Base-by-base conservation (phyloP, 2,113 vertebrate species). In the Pongo pygmaeus region DNA sequence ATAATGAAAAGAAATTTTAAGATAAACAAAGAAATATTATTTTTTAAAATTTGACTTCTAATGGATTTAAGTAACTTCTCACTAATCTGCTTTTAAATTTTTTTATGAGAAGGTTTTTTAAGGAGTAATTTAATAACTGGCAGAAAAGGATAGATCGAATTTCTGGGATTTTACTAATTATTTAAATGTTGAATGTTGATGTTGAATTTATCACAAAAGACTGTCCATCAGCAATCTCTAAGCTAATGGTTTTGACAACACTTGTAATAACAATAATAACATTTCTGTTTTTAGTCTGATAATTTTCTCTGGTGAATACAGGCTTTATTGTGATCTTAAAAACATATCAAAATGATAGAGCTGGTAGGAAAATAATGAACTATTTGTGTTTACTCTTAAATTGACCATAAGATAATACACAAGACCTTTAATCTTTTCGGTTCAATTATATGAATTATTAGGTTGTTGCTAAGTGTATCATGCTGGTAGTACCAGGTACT, bases 341-440 rank as follows among this genome's bases (percentile, higher is more conserved):
- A 78, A 55, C 10, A 69, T 11, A 57, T 57, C 20, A 43, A 93
- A 92, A 78, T 72, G 12, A 6, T 78, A 69, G 50, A 85, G 35
- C 70, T 88, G 40, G 75, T 80, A 85, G 40, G 32, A 85, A 97
- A 91, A 69, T 81, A 25, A 96, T 91, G 46, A 95, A 91, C 38
- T 69, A 46, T 32, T 84, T 84, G 35, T 25, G 1, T 91, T 94
- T 95, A 79, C 30, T 79, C 38, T 48, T 86, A 78, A 94, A 74
- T 67, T 91, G 59, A 79, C 8, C 38, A 48, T 80, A 85, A 96
- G 8, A n/a, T 91, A 91, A 96, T 80, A 84, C 32, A 84, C 3
- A 50, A 83, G 22, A 67, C 30, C 67, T 97, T 98, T 87, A 88
- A 43, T 77, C 27, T 95, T 97, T 96, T 74, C 11, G 79, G 48